Base-by-base conservation (phyloP, 1,140 invertebrate species). In the Bombus confusus region DNA sequence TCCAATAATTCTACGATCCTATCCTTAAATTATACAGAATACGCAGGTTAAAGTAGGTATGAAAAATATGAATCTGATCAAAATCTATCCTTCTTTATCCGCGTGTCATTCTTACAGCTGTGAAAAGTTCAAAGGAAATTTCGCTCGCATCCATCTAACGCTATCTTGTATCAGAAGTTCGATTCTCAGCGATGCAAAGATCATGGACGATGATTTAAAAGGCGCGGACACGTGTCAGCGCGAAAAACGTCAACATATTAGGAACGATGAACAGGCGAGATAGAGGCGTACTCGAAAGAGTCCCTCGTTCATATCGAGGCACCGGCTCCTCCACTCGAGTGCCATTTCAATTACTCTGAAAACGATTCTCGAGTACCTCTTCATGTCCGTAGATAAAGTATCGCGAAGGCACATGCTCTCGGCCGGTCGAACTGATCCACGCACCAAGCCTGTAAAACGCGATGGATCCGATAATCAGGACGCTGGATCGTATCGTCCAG, bases 341-440 rank as follows among this genome's bases (percentile, higher is more conserved):
- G 80, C 88, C 88, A 84, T 89, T 89, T 89, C 87, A 89, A 89
- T 89, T 88, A 89, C 82, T 83, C 86, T 89, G 88, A 86, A 89
- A 89, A 89, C 88, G 87, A 89, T 83, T 89, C 80, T 89, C 87
- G 78, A 89, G 88, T 89, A 83, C 62, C 87, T 89, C 87, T 89
- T 89, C 87, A 89, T 87, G 87, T 59, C 68, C 72, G 47, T 83
- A 89, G 87, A 89, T 89, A 88, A 89, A 86, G 80, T 89, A 86
- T 89, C 88, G 79, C 76, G 88, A 76, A 87, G 80, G 88, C 87
- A 78, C 88, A 86, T 89, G 85, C 77, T 86, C 85, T 66, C 39
- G 37, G 77, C 74, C 73, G 31, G 47, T 25, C 66, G 22, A 77
- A 57, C 73, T 69, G 64, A 83, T 89, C 59, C 73, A 75, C 75